Base-by-base conservation (phyloP, 2,113 vertebrate species). In the Prolemur simus region DNA sequence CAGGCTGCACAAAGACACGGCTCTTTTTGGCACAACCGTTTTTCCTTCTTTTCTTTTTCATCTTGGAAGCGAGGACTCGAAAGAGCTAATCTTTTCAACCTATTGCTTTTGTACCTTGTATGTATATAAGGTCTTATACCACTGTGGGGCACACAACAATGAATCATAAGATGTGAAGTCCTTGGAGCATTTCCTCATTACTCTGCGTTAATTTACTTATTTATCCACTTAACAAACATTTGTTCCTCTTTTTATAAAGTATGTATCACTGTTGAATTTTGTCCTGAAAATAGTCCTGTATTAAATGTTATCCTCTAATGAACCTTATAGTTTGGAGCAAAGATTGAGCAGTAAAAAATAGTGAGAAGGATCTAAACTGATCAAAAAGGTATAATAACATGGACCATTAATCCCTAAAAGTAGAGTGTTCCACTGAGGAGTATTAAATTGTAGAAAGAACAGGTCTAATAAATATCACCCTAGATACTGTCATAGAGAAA, bases 381-480 rank as follows among this genome's bases (percentile, higher is more conserved):
- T 93, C 45, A 95, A 84, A 95, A 97, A 82, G 34, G 37, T 47
- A 11, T 49, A 64, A 96, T 94, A 68, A 78, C 32, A 85, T 1
- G 73, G 95, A 42, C 66, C 84, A 90, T 96, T 96, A 96, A 96
- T 86, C 56, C 78, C 54, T 52, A 9, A 68, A 87, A 87, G 47
- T 54, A 83, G 68, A 56, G 21, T 34, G 14, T 52, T 76, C 82
- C 39, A 15, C 56, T 56, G 58, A 83, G 25, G 56, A 83, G 11
- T 60, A 83, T 81, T 84, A 91, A 80, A 94, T 9, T 91, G 64
- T 92, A 78, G 66, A 87, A 92, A 87, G 73, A 96, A n/a, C 8
- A 25, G 11, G 42, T 34, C 89, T 93, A 83, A 97, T 95, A 96
- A 95, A 89, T 95, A 95, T 82, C 78, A 73, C 39, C 93, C 87